Evolutionary conservation across 1,140 invertebrate species (phyloP).

Genomic region (Camponotus pennsylvanicus): DNA sequence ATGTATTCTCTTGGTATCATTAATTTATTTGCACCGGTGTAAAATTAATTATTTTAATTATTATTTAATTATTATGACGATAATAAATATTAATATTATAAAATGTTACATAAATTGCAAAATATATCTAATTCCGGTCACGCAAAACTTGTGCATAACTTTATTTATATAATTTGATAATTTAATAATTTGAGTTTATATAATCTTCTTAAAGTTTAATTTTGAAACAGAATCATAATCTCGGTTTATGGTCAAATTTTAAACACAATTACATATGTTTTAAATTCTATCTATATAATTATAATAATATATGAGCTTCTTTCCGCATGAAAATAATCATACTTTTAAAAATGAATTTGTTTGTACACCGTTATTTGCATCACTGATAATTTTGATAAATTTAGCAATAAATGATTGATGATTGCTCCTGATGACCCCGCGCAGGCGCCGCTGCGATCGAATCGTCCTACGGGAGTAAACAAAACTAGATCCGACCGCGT

Average conservation of each 20-base stretch:
- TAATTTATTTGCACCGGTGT: not conserved
- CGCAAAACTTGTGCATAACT: too few relatives aligned
- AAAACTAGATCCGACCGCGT: conserved; percentile 81
- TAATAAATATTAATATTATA: not conserved
- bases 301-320: not conserved
- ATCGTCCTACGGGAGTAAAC: conserved; percentile 70
- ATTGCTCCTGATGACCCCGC: conserved; percentile 22
- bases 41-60: not conserved
- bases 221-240: not conserved
- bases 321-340: not conserved
- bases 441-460: conserved; percentile 41
- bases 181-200: too few relatives aligned
- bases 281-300: too few relatives aligned
- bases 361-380: not conserved
- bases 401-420: conserved; percentile 20
- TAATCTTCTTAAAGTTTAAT: not conserved
- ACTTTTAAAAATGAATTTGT: not conserved
- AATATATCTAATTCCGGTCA: not conserved
- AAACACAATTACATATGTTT: too few relatives aligned
- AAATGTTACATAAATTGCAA: not conserved
- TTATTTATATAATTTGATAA: too few relatives aligned
- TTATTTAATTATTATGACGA: not conserved
- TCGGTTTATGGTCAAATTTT: not conserved
- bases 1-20: not conserved
- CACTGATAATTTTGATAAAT: not conserved